phyloP scores from a whole-genome alignment of 2,113 vertebrate species.

The Coptodon rendalli region DNA sequence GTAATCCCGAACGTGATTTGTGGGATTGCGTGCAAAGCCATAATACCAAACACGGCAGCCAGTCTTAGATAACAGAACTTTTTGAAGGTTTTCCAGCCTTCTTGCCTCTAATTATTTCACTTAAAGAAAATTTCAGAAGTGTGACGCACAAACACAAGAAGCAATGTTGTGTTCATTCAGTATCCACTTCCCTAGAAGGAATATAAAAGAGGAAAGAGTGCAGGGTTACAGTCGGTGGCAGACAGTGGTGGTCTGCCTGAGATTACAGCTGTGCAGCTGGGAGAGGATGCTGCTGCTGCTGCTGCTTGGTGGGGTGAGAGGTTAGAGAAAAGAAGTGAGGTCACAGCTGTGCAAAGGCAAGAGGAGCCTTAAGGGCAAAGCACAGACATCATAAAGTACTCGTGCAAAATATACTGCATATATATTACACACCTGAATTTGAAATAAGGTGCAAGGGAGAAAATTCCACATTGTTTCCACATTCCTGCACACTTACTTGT shows the following conservation, averaged over 20 bases:
- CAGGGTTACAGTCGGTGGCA: neutral
- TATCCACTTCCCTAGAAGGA: neutral
- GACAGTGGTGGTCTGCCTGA: neutral
- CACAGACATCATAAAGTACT: neutral
- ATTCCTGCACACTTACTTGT: neutral
- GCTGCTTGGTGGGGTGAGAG: neutral
- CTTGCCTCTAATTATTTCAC: constrained; percentile 8
- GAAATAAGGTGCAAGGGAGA: neutral
- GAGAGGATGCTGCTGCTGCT: neutral
- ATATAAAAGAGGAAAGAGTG: neutral
- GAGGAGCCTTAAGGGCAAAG: neutral
- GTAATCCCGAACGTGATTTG: constrained; percentile 30
- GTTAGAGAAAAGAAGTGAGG: neutral
- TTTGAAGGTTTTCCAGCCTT: neutral
- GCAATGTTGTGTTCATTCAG: neutral
- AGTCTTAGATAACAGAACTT: constrained; percentile 31
- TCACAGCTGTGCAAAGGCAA: neutral
- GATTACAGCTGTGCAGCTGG: neutral
- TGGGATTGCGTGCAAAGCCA: constrained; percentile 12
- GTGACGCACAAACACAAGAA: neutral
- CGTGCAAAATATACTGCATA: neutral
- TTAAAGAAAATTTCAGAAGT: neutral
- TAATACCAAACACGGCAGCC: constrained; percentile 13
- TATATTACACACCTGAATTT: neutral
- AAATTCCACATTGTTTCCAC: neutral